A percentile compares a stretch with the other conserved stretches of the same genome.
Evolutionary conservation across 2,888 invertebrate species (phyloP).

Genomic region (Aphidius colemani): DNA sequence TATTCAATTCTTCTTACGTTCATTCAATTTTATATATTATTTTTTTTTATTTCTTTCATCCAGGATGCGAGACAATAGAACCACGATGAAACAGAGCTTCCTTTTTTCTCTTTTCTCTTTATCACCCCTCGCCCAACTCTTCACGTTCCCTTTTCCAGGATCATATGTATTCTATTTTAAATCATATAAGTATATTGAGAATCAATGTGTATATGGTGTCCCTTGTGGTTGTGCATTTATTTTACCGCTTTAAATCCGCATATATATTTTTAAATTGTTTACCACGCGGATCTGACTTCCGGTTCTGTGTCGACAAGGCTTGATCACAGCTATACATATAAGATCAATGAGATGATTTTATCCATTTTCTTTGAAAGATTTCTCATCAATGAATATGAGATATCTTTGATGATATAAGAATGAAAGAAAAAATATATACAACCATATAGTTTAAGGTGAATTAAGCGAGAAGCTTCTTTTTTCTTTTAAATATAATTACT

Average conservation of each 20-base stretch:
- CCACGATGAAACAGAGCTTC: conserved; percentile 58
- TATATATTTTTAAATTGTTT: conserved; percentile 50
- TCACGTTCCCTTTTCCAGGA: no score
- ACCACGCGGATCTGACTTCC: conserved; percentile 59
- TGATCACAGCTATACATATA: conserved; percentile 42
- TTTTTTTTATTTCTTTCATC: conserved; percentile 40
- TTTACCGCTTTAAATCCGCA: conserved; percentile 29
- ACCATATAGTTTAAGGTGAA: conserved; percentile 42
- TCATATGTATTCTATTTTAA: no score
- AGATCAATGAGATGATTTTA: conserved; percentile 55
- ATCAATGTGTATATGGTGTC: no score
- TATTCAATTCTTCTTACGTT: conserved; percentile 54
- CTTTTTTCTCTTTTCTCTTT: conserved; percentile 34
- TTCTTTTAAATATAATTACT: no score
- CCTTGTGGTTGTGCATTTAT: no score
- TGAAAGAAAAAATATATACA: no score
- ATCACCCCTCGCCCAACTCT: conserved; percentile 23
- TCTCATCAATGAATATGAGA: no score
- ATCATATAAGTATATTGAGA: no score
- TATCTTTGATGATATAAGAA: no score
- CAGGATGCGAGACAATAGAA: conserved; percentile 59
- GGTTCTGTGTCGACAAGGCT: conserved; percentile 39
- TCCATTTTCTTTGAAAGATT: conserved; percentile 36
- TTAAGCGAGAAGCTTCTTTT: conserved; percentile 46
- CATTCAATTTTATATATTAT: conserved; percentile 35